A percentile compares a stretch with the other conserved stretches of the same genome.
phyloP scores from a whole-genome alignment of 2,888 invertebrate genomes.

The Scaptomyza tumidula region DNA sequence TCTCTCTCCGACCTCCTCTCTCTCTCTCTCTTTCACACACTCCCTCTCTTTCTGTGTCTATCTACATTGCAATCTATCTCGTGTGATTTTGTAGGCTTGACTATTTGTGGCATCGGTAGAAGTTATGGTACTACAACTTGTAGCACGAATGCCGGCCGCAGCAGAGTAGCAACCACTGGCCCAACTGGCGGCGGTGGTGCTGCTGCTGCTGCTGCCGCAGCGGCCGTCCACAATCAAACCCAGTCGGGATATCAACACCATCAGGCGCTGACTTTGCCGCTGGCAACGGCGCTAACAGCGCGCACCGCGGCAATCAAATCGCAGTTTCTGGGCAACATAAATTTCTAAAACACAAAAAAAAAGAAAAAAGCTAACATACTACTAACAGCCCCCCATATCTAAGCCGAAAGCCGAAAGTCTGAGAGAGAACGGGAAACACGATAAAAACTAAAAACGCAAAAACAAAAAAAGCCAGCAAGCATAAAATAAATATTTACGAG shows the following conservation, averaged over 20 bases:
- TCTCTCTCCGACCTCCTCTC: neutral
- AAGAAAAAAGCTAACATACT: slow-evolving; percentile 10
- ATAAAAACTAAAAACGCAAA: slow-evolving; percentile 17
- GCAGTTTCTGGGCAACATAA: slow-evolving; percentile 84
- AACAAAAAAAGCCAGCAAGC: slow-evolving; percentile 14
- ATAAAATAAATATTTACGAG: slow-evolving; percentile 19
- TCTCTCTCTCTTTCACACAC: slow-evolving; percentile 16
- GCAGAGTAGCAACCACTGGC: slow-evolving; percentile 70
- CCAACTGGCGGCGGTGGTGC: slow-evolving; percentile 66
- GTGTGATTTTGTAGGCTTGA: slow-evolving; percentile 83
- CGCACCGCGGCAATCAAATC: slow-evolving; percentile 84
- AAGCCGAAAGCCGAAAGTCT: slow-evolving; percentile 30
- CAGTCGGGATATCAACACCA: slow-evolving; percentile 81
- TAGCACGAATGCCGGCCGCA: slow-evolving; percentile 82
- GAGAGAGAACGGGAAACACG: slow-evolving; percentile 34
- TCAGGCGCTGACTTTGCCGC: slow-evolving; percentile 82
- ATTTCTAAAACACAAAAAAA: slow-evolving; percentile 76
- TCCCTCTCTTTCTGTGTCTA: slow-evolving; percentile 34
- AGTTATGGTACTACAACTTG: slow-evolving; percentile 82
- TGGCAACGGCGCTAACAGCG: slow-evolving; percentile 83
- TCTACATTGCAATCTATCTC: slow-evolving; percentile 66
- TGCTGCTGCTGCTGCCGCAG: slow-evolving; percentile 66
- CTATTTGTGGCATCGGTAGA: slow-evolving; percentile 85
- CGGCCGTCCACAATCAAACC: slow-evolving; percentile 73
- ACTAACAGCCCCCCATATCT: slow-evolving; percentile 9